Percentiles rank a stretch among this genome's conserved stretches.
Evolutionary conservation across 2,797 vertebrate species (phyloP).

Genomic region (Peromyscus melanophrys): DNA sequence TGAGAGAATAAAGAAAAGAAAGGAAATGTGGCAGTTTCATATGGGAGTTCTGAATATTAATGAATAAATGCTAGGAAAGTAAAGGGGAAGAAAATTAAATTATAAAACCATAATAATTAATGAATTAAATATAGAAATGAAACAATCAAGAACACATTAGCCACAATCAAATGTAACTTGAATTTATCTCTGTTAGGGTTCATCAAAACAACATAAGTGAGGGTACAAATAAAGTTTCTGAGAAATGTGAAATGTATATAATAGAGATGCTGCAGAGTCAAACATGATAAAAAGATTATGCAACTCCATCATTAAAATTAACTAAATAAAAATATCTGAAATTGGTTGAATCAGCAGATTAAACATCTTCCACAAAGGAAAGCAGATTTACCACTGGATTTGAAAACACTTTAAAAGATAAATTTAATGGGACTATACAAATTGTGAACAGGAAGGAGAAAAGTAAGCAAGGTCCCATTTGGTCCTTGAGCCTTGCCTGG

Average conservation of each 20-base stretch:
- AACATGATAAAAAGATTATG: not conserved
- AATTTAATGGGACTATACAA: not conserved
- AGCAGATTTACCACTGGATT: not conserved
- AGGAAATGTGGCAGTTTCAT: not conserved
- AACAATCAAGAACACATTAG: not conserved
- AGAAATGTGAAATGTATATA: not conserved
- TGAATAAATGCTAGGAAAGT: not conserved
- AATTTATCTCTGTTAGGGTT: not conserved
- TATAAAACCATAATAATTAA: not conserved
- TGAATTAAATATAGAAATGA: not conserved
- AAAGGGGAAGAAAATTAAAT: not conserved
- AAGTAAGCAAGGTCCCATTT: not conserved
- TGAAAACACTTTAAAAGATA: not conserved
- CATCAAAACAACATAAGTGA: not conserved
- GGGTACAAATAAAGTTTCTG: not conserved
- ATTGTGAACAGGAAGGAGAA: not conserved
- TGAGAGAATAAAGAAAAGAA: not conserved
- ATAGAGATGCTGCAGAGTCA: not conserved
- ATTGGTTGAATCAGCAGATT: not conserved
- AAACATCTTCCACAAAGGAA: not conserved
- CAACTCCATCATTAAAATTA: conserved; percentile 33
- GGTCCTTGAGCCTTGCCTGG: not conserved
- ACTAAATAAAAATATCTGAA: not conserved
- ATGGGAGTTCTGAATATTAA: not conserved
- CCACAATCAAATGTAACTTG: not conserved